Percentiles rank a stretch among this genome's conserved stretches.
These are phyloP conservation scores for Hylaeus anthracinus DNA, from an alignment of 1,140 invertebrate genomes.

Conservation along the genomic window DNA sequence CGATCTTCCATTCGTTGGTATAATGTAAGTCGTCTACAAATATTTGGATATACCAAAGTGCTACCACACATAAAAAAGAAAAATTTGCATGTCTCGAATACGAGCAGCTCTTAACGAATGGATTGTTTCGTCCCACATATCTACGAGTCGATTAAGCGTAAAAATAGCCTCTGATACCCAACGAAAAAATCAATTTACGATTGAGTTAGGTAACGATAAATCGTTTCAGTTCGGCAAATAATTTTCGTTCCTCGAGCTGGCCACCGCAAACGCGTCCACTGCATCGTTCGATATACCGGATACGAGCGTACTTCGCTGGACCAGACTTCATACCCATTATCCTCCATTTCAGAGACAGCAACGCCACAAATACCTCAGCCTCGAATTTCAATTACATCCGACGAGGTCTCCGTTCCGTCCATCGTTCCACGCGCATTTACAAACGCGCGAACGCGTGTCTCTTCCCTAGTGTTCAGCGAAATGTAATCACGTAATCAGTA, in stretches of 20 bases:
- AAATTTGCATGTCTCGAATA: too few relatives aligned
- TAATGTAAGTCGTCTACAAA: too few relatives aligned
- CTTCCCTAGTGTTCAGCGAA: too few relatives aligned
- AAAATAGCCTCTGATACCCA: too few relatives aligned
- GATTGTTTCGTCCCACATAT: too few relatives aligned
- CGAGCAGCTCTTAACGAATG: too few relatives aligned
- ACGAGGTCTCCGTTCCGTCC: neutral
- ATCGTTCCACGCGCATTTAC: neutral
- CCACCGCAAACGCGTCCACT: neutral
- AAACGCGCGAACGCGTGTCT: neutral
- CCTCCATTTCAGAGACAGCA: conserved; percentile 5
- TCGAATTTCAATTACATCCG: conserved; percentile 36
- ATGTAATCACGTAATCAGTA: too few relatives aligned
- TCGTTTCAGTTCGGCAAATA: neutral
- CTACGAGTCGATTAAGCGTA: too few relatives aligned
- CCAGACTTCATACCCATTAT: conserved; percentile 25
- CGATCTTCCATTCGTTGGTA: too few relatives aligned
- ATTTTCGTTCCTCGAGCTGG: neutral
- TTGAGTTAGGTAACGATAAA: neutral
- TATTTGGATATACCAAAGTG: too few relatives aligned
- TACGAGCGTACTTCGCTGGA: neutral
- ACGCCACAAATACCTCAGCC: conserved; percentile 15
- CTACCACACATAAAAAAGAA: too few relatives aligned
- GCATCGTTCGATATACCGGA: conserved; percentile 17
- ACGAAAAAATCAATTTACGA: neutral